These are phyloP conservation scores for Psilopsiagon aymara DNA, from an alignment of 2,113 vertebrate genomes.

Conservation along the genomic window DNA sequence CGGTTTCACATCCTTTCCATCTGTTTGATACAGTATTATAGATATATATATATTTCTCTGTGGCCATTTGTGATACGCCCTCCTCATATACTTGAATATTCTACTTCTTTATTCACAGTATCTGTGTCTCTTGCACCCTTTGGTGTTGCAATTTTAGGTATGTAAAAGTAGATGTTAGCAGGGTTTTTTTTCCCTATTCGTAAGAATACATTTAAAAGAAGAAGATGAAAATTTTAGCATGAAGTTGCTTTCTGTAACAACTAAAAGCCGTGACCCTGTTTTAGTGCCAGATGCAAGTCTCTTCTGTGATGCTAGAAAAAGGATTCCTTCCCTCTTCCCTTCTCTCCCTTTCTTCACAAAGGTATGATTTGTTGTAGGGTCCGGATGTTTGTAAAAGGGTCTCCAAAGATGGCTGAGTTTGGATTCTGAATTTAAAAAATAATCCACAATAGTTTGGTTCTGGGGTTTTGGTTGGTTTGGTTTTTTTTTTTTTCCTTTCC, in stretches of 20 bases:
- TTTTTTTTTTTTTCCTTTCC: not conserved
- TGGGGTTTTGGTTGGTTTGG: not conserved
- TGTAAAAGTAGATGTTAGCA: slow-evolving; percentile 98
- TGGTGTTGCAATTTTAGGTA: slow-evolving; percentile 94
- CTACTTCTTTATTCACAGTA: slow-evolving; percentile 89
- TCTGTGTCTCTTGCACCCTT: slow-evolving; percentile 87
- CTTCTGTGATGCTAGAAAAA: slow-evolving; percentile 80
- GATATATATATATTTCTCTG: slow-evolving; percentile 89
- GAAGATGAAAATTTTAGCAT: slow-evolving; percentile 84
- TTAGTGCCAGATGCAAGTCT: slow-evolving; percentile 82
- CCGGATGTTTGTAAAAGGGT: slow-evolving; percentile 62
- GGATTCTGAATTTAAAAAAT: slow-evolving; percentile 51
- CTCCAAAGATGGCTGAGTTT: slow-evolving; percentile 68
- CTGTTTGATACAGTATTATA: slow-evolving; percentile 92
- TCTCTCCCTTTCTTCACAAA: slow-evolving; percentile 60
- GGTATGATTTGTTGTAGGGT: slow-evolving; percentile 62
- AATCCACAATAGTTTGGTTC: slow-evolving; percentile 39
- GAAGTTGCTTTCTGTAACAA: slow-evolving; percentile 84
- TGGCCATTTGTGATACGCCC: slow-evolving; percentile 91
- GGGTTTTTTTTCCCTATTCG: slow-evolving; percentile 88
- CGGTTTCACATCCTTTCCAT: slow-evolving; percentile 81
- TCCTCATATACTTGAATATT: slow-evolving; percentile 91
- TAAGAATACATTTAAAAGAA: slow-evolving; percentile 82
- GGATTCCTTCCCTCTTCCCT: slow-evolving; percentile 60
- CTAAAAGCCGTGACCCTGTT: slow-evolving; percentile 82